Evolutionary conservation across 2,888 invertebrate genomes (phyloP), one percentile per base, ranked within the genome.

Genomic region (Chromoteleia sp.): DNA sequence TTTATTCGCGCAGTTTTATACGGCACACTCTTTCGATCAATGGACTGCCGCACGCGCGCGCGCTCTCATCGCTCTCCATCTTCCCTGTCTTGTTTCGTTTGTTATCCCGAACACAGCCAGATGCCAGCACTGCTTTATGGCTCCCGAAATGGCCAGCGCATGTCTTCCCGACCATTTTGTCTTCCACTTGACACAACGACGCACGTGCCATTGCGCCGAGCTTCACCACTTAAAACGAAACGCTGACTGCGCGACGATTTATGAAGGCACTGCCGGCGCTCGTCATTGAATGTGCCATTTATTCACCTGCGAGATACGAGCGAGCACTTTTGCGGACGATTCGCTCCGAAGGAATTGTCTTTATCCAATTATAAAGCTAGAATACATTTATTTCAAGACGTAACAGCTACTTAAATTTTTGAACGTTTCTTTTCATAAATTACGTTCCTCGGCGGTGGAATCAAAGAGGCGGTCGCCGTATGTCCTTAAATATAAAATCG

Each of bases 121-220:
- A 90, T 91, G 88, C 86, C 89, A 86, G 84, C 84, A 88, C 86
- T 87, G 85, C 87, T 91, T 91, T 91, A 89, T 86, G 86, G 86
- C 86, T 87, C 85, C 83, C 82, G 84, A 83, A 89, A 86, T 86
- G 86, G 87, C 86, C 85, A 86, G 82, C 84, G 85, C 85, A 85
- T 85, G 86, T 87, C 86, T 85, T 84, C 84, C 84, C 85, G 81
- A 87, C 86, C 87, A 87, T 86, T 89, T 88, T 87, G 87, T 89
- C 85, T 86, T 85, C 78, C 85, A 78, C 79, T 82, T 81, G 82
- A 84, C 82, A 81, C 84, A 61, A 52, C 83, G 70, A 80, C 70
- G 77, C 82, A 80, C 82, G 84, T 84, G 84, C 81, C 82, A 61
- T 76, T 79, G 75, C 79, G 76, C 58, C 39, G 77, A 71, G 82